Conservation (phyloP, 2,888 invertebrate species). For the Eupithecia abbreviata region DNA sequence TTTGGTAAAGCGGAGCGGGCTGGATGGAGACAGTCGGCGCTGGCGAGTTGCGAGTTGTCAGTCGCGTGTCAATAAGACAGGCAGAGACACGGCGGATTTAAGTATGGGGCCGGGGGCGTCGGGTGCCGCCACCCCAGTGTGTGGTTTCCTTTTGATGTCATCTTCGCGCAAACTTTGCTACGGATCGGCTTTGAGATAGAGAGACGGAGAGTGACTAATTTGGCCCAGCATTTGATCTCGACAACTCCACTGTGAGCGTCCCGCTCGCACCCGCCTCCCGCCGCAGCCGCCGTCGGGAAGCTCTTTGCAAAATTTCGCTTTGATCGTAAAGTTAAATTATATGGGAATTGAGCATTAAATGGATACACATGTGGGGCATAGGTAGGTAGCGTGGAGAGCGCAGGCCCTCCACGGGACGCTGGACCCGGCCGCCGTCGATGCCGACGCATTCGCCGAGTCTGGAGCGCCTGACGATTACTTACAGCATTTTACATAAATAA, state of each 20-base stretch:
- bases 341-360: constrained; percentile 84
- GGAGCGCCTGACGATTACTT: constrained; percentile 69
- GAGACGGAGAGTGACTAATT: constrained; percentile 85
- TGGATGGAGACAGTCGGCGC: constrained; percentile 70
- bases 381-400: constrained; percentile 7
- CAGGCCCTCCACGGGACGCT: constrained; percentile 30
- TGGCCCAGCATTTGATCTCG: constrained; percentile 84
- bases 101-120: constrained; percentile 74
- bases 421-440: constrained; percentile 43
- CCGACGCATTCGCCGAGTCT: constrained; percentile 47
- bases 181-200: constrained; percentile 85
- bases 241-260: constrained; percentile 76
- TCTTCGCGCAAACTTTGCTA: constrained; percentile 85
- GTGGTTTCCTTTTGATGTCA: constrained; percentile 85
- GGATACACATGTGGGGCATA: constrained; percentile 77
- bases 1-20: constrained; percentile 74
- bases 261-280: constrained; percentile 74
- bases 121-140: constrained; percentile 79
- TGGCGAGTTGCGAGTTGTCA: constrained; percentile 80
- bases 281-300: constrained; percentile 75
- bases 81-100: constrained; percentile 79
- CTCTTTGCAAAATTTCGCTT: constrained; percentile 84
- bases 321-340: constrained; percentile 85
- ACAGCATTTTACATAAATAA: constrained; percentile 79
- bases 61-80: constrained; percentile 83